Evolutionary conservation across 2,888 invertebrate species (phyloP), one percentile per base, ranked within the genome.

Genomic region (Acleris sparsana): DNA sequence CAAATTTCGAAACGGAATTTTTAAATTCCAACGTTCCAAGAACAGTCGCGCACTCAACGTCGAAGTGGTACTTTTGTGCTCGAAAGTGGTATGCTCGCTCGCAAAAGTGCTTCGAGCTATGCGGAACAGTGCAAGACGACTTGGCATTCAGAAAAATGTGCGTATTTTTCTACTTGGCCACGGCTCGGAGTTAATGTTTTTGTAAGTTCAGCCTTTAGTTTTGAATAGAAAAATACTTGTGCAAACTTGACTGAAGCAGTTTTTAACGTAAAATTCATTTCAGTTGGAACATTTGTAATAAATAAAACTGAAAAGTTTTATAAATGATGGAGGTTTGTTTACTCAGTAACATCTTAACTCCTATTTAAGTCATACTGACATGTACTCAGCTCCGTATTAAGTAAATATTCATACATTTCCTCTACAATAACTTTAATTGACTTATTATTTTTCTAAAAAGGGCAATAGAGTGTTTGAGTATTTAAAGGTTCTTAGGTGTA

Each of bases 61-160:
- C 16, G 20, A 65, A 65, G 56, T 56, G 61, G 56, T 39, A 60
- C 65, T 60, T 56, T 20, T 29, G 33, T 16, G 52, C 53, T 43
- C 9, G 33, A 52, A 57, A 63, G 63, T 59, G 61, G 61, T 22
- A 52, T 59, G 49, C 58, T 48, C 58, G 46, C 43, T 20, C 39
- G 53, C 46, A 53, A 53, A 65, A 65, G 56, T 52, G 33, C 51
- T 46, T 17, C 53, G 49, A 59, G 49, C 46, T 57, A 46, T 57
- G 29, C 49, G 53, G 56, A 56, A 61, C 53, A 65, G 48, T 49
- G 56, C 44, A 22, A 53, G 56, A 51, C 39, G 43, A 59, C 39
- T 44, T 44, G 22, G 33, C 44, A 65, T 65, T 65, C 51, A 61
- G 20, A 25, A 60, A 61, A 56, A 63, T 57, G 51, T 63, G 63